A percentile compares a stretch with the other conserved stretches of the same genome.
Conservation (phyloP, 2,113 vertebrate genomes). For the Epinephelus lanceolatus region DNA sequence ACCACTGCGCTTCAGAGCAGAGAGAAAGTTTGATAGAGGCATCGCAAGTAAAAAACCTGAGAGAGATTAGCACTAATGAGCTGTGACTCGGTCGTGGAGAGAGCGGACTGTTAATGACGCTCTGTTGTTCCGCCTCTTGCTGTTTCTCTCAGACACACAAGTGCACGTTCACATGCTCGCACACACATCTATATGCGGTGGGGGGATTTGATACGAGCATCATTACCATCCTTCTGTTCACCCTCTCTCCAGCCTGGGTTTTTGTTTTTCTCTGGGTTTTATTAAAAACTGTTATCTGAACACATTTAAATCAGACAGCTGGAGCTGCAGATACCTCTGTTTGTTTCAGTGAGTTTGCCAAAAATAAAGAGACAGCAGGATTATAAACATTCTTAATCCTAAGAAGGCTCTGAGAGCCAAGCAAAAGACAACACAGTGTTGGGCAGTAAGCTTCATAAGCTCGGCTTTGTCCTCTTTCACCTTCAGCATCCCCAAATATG, state of each 20-base stretch:
- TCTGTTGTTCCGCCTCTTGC: slow-evolving; percentile 40
- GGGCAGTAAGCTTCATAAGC: slow-evolving; percentile 2
- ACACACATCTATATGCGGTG: slow-evolving; percentile 23
- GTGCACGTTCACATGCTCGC: slow-evolving; percentile 4
- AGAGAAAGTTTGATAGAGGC: slow-evolving; percentile 53
- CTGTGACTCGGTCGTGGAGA: slow-evolving; percentile 58
- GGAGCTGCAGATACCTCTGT: slow-evolving; percentile 49
- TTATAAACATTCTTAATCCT: slow-evolving; percentile 32
- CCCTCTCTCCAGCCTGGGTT: not conserved
- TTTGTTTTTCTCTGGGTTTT: slow-evolving; percentile 38
- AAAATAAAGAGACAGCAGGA: slow-evolving; percentile 14
- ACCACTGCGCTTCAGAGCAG: slow-evolving; percentile 32
- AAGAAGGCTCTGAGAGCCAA: slow-evolving; percentile 35
- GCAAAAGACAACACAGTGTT: slow-evolving; percentile 32
- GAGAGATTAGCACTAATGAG: slow-evolving; percentile 74
- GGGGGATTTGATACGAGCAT: slow-evolving; percentile 19
- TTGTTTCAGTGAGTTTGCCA: slow-evolving; percentile 21
- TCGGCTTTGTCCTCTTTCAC: slow-evolving; percentile 65
- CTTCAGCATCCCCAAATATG: slow-evolving; percentile 64
- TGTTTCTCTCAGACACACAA: slow-evolving; percentile 6
- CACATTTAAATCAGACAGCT: slow-evolving; percentile 45
- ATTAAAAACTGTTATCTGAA: slow-evolving; percentile 34
- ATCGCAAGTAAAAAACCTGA: slow-evolving; percentile 49
- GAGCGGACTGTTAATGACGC: slow-evolving; percentile 58
- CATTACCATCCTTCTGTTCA: slow-evolving; percentile 44